A percentile compares a stretch with the other conserved stretches of the same genome.
phyloP scores from a whole-genome alignment of 2,888 invertebrate species.

The Cryptus armator region DNA sequence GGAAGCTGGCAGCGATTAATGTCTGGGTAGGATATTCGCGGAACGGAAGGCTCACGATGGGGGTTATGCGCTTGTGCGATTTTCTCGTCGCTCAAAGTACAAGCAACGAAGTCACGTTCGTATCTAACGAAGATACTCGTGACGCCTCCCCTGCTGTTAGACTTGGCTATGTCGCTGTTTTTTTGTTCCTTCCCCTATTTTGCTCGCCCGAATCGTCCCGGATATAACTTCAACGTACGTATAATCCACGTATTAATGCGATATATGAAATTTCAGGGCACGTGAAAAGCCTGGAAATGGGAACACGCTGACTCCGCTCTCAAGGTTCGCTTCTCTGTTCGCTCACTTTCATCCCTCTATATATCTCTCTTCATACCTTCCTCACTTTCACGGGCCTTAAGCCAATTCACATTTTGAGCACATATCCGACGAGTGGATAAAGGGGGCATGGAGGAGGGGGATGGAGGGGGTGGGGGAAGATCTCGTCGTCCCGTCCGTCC shows the following conservation, averaged over 20 bases:
- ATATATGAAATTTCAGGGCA: slow-evolving; percentile 75
- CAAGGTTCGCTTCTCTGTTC: slow-evolving; percentile 6
- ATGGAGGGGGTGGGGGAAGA: not conserved
- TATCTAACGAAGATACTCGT: slow-evolving; percentile 72
- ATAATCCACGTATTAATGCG: slow-evolving; percentile 75
- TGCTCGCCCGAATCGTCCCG: slow-evolving; percentile 17
- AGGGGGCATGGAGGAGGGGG: slow-evolving; percentile 15
- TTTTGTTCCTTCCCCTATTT: slow-evolving; percentile 10
- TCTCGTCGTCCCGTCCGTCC: slow-evolving; percentile 44
- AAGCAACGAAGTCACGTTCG: slow-evolving; percentile 76
- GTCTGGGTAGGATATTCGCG: slow-evolving; percentile 2
- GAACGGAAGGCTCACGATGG: slow-evolving; percentile 6
- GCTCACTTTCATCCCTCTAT: not conserved
- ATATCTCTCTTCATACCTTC: not conserved
- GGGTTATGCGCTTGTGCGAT: slow-evolving; percentile 32
- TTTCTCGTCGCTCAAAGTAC: slow-evolving; percentile 46
- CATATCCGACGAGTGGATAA: slow-evolving; percentile 67
- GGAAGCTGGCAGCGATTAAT: slow-evolving; percentile 1
- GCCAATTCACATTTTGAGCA: slow-evolving; percentile 75
- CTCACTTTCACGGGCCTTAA: slow-evolving; percentile 61
- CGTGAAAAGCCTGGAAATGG: slow-evolving; percentile 74
- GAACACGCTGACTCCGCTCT: slow-evolving; percentile 71
- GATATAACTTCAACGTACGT: slow-evolving; percentile 66
- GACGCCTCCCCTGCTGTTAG: slow-evolving; percentile 23
- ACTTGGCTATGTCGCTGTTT: slow-evolving; percentile 1